Evolutionary conservation across 2,113 vertebrate species (phyloP).

Genomic region (Cynoglossus semilaevis): DNA sequence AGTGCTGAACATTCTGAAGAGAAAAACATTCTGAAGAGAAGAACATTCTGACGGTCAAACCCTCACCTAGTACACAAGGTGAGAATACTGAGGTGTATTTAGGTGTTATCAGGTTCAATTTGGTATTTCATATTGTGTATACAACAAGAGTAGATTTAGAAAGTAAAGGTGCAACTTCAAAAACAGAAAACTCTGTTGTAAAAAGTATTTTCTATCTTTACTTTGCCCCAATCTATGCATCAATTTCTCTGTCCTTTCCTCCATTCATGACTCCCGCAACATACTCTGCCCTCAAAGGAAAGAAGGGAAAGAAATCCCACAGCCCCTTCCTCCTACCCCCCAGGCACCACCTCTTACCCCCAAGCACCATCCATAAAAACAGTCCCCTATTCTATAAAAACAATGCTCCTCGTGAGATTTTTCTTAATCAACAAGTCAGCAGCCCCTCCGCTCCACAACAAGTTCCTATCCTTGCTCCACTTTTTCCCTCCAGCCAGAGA

Average conservation of each 20-base stretch:
- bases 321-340: conserved; percentile 59
- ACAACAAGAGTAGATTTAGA: too few relatives aligned
- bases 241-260: conserved; percentile 42
- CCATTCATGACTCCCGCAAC: conserved; percentile 73
- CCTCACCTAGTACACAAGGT: too few relatives aligned
- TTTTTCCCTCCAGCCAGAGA: conserved; percentile 79
- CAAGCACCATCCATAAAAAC: too few relatives aligned
- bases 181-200: too few relatives aligned
- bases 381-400: conserved; percentile 33
- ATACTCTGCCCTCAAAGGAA: conserved; percentile 68
- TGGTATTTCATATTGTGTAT: too few relatives aligned
- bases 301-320: conserved; percentile 61
- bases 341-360: too few relatives aligned
- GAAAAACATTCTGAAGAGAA: too few relatives aligned
- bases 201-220: too few relatives aligned
- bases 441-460: conserved; percentile 57
- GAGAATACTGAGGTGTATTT: too few relatives aligned
- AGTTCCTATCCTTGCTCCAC: conserved; percentile 75
- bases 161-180: background rate
- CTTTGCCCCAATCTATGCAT: background rate
- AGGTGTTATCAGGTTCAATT: too few relatives aligned
- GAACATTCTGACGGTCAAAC: too few relatives aligned
- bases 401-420: conserved; percentile 26
- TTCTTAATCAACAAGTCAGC: conserved; percentile 22
- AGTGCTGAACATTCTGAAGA: too few relatives aligned